Evolutionary conservation across 2,888 invertebrate genomes (phyloP), one percentile per base, ranked within the genome.

Genomic region (Leucophenga maculata): DNA sequence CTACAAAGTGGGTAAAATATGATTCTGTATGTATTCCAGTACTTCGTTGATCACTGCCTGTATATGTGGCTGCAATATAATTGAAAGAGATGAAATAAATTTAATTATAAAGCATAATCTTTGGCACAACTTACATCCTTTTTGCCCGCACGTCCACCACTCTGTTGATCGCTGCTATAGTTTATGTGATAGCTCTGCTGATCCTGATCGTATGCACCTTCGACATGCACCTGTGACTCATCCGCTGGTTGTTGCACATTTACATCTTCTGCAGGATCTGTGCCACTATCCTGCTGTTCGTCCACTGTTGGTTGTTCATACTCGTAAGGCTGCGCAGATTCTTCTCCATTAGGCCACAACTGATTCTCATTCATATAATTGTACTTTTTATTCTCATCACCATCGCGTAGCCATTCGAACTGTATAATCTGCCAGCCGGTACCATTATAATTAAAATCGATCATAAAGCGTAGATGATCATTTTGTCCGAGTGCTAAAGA

Each of bases 281-380:
- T 13, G n/a, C n/a, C 9, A 13, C 18, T 16, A 11, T 3, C 26
- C 26, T 71, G 64, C 0, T n/a, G 20, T 18, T 54, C 59, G 48
- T 18, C 26, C 44, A 8, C 44, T 1, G 3, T 60, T 46, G 32
- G 55, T 18, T 14, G n/a, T 1, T 20, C 54, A 52, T 67, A 59
- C 0, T 50, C 59, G 62, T 65, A 70, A n/a, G 44, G 16, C 60
- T 60, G 90, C 91, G 22, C 87, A 72, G 11, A 2, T n/a, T 18
- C 26, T 26, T 48, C 55, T 2, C 1, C 31, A 0, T 69, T 59
- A 3, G 68, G 90, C 39, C 73, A 72, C 75, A 90, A 90, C 46
- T 91, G 91, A 74, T 92, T 89, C 57, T 89, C 90, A 31, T 91
- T 90, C 75, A 92, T 90, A 78, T 85, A 88, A 68, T 82, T 83